These are phyloP conservation scores for Archilochus colubris DNA, from an alignment of 2,113 vertebrate species.

Conservation along the genomic window DNA sequence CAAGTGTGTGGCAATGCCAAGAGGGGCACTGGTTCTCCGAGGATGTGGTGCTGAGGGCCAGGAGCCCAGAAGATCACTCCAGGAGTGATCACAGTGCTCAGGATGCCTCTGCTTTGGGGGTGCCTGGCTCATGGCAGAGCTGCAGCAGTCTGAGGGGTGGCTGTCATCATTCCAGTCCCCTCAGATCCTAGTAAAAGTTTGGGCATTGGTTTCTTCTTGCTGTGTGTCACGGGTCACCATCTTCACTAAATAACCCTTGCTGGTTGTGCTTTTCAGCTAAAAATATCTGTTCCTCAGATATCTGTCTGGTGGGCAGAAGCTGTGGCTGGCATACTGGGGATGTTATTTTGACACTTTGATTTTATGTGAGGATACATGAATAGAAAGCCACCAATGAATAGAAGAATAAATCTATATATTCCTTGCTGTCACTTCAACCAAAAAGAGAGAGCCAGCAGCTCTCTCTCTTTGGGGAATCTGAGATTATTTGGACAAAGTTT, in stretches of 20 bases:
- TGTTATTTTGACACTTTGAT: conserved; percentile 36
- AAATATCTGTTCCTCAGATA: not conserved
- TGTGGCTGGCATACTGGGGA: not conserved
- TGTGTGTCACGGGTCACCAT: not conserved
- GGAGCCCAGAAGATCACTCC: too few relatives aligned
- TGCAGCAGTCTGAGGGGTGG: not conserved
- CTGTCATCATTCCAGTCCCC: not conserved
- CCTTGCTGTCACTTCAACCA: conserved; percentile 25
- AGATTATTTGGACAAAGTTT: conserved; percentile 46
- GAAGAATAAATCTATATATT: conserved; percentile 34
- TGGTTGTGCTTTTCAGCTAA: not conserved
- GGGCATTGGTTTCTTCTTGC: not conserved
- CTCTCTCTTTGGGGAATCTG: conserved; percentile 2
- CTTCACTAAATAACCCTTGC: not conserved
- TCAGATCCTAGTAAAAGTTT: not conserved
- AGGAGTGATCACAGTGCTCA: accelerated
- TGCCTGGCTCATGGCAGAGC: not conserved
- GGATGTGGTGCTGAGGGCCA: too few relatives aligned
- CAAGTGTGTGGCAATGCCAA: accelerated
- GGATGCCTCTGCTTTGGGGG: not conserved
- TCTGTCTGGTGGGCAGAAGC: not conserved
- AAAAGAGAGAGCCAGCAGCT: conserved; percentile 30
- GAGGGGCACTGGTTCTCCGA: accelerated
- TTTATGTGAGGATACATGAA: not conserved
- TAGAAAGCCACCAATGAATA: conserved; percentile 22